Evolutionary conservation across 2,797 vertebrate genomes (phyloP), one percentile per base, ranked within the genome.

Genomic region (Cuniculus paca): DNA sequence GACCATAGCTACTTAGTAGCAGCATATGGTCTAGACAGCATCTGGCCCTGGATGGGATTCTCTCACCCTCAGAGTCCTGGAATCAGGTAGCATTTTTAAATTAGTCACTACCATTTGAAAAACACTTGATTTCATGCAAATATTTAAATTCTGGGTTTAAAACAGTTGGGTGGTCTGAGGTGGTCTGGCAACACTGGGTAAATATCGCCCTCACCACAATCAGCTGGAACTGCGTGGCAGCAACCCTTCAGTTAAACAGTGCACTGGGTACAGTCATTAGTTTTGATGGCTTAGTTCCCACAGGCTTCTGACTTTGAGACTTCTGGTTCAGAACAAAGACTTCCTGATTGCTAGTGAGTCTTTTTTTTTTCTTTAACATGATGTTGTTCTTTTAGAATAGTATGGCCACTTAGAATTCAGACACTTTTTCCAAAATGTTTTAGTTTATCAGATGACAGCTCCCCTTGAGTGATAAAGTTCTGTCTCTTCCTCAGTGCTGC

Each of bases 91-190:
- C 42, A 65, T 54, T 95, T 90, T 70, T 88, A 80, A 92, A 77
- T 72, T 56, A 63, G 14, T 92, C 82, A 61, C 56, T 89, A 19
- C 36, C 34, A 75, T 82, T 90, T 84, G 45, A 34, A 84, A 94
- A 95, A 52, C 48, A 88, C 39, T 61, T 39, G 39, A 56, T 60
- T 91, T 95, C 34, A 81, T 91, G 39, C 60, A 79, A 86, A 58
- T 79, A 54, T 36, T 94, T 92, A 54, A 60, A 87, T 81, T 80
- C 39, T 70, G 50, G 42, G 48, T 70, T 82, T 88, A 31, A 70
- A 81, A 78, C 91, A 58, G 72, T 61, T 34, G n/a, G 17, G 7
- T 61, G 60, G 24, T 63, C 72, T 54, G 24, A 50, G 17, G 10
- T 68, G 60, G 24, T 70, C 72, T 54, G 28, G 22, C 36, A 82